Evolutionary conservation across 2,113 vertebrate genomes (phyloP), one percentile per base, ranked within the genome.

Genomic region (Cavia porcellus): DNA sequence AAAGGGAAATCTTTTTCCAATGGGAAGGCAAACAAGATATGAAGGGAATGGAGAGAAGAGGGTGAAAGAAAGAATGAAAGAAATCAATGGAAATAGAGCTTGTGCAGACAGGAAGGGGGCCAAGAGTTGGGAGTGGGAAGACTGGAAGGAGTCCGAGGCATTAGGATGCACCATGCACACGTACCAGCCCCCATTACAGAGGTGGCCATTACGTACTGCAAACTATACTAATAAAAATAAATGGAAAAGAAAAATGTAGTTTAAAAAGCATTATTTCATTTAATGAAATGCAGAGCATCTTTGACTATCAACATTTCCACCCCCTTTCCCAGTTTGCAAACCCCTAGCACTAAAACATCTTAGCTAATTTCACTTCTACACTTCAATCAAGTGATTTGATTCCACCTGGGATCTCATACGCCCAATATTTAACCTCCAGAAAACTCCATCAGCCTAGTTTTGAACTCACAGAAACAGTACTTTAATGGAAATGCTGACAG

Each of bases 401-500:
- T 95, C 97, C 97, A 86, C 84, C 86, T 96, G 84, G 92, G 96
- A 97, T 82, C 95, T 98, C 95, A 81, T 79, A 66, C 10, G 13
- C 72, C 93, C 89, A 95, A 77, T 90, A 91, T 74, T 96, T 90
- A 97, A 97, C 86, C 96, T 92, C 17, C 85, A 90, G 97, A 96
- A 96, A 98, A 97, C 95, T 97, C 95, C 72, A 86, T 95, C 93
- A 97, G 98, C 95, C 97, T 97, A 96, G 70, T 94, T 97, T 96
- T 97, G 97, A 98, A 98, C 96, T 96, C 96, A 88, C 55, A 61
- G 89, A 98, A 95, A 97, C 59, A 95, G 93, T 72, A 96, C 94
- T 97, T 85, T 81, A 70, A 97, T 90, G 92, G 94, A 95, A 96
- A 98, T 98, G 97, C 64, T 96, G 97, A 98, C 98, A 98, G 98